These are phyloP conservation scores for Cariama cristata DNA, from an alignment of 2,113 vertebrate genomes.

Conservation along the genomic window DNA sequence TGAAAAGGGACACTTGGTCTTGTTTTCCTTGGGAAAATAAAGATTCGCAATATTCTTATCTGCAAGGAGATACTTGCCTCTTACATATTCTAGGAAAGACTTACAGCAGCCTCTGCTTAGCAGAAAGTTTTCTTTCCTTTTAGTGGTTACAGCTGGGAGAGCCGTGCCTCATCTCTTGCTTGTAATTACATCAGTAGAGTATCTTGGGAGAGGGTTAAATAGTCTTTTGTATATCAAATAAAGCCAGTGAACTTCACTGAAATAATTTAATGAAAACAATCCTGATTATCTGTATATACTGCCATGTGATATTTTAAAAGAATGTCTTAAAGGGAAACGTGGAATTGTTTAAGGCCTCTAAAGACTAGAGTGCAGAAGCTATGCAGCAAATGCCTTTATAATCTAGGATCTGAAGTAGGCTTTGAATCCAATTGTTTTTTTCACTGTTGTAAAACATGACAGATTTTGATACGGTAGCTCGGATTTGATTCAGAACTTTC, in stretches of 20 bases:
- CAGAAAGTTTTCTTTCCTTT: conserved; percentile 18
- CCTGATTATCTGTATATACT: conserved; percentile 62
- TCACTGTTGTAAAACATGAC: conserved; percentile 51
- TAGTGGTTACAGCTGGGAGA: conserved; percentile 8
- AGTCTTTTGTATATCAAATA: conserved; percentile 71
- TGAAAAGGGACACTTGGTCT: background rate
- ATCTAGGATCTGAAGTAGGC: conserved; percentile 55
- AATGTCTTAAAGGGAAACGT: conserved; percentile 54
- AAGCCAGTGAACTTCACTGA: conserved; percentile 58
- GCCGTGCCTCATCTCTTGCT: conserved; percentile 29
- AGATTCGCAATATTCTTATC: background rate
- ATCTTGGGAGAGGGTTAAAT: conserved; percentile 66
- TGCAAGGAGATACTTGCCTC: background rate
- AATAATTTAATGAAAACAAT: conserved; percentile 63
- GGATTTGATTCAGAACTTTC: conserved; percentile 58
- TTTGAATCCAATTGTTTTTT: conserved; percentile 58
- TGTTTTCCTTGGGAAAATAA: background rate
- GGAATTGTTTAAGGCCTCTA: conserved; percentile 65
- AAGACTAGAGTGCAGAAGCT: conserved; percentile 59
- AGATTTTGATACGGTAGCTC: conserved; percentile 41
- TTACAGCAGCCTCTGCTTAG: background rate
- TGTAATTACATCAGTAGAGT: conserved; percentile 62
- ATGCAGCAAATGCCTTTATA: conserved; percentile 45
- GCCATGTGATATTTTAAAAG: conserved; percentile 56
- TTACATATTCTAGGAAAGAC: background rate